Conservation (phyloP, 1,140 invertebrate species). For the Leguminivora glycinivorella region DNA sequence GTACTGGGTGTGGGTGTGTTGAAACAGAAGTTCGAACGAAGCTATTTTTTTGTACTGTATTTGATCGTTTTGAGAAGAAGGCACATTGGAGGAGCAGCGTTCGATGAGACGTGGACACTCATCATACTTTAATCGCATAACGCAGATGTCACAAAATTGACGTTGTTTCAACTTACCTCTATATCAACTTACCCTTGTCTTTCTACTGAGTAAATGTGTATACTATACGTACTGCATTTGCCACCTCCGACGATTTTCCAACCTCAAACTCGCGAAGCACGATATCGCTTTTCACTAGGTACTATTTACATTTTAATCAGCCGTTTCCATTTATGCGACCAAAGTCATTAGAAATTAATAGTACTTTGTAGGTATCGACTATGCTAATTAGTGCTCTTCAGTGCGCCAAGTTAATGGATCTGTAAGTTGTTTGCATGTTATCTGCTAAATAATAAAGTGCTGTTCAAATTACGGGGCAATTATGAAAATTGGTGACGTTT, state of each 20-base stretch:
- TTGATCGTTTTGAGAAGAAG: no score
- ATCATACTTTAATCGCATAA: no score
- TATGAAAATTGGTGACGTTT: not conserved
- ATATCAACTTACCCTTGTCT: no score
- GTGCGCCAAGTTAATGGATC: conserved; percentile 11
- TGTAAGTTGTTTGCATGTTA: conserved; percentile 15
- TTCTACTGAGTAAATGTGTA: no score
- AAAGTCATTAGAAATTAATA: conserved; percentile 42
- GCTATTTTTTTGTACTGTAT: no score
- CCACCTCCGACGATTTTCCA: not conserved
- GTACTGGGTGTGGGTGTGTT: no score
- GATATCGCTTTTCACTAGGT: conserved; percentile 32
- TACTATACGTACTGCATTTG: not conserved
- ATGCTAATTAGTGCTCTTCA: conserved; percentile 29
- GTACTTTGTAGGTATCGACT: conserved; percentile 36
- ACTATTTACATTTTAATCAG: conserved; percentile 45
- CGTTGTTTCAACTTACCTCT: no score
- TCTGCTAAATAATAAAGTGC: conserved; percentile 6
- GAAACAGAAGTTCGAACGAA: no score
- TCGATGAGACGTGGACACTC: no score
- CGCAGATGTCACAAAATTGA: no score
- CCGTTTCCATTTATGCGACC: conserved; percentile 36
- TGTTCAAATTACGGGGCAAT: not conserved
- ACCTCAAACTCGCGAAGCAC: not conserved
- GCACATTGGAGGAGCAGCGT: no score